A percentile compares a stretch with the other conserved stretches of the same genome.
Evolutionary conservation across 1,140 invertebrate genomes (phyloP).

Genomic region (Holcopasites calliopsidis): DNA sequence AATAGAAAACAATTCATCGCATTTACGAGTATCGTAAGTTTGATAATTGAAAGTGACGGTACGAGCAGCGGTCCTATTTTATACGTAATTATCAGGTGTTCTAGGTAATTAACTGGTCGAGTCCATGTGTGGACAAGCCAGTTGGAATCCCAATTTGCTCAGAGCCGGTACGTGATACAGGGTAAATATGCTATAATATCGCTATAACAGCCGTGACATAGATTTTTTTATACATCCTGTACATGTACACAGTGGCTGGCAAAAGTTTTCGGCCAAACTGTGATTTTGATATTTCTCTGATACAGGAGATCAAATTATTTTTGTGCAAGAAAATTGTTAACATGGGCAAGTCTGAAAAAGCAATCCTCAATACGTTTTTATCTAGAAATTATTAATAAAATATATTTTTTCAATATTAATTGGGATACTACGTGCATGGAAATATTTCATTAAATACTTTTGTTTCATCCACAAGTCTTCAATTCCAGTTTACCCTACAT

Average conservation of each 20-base stretch:
- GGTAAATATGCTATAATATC: neutral
- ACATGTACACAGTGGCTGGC: too few species aligned
- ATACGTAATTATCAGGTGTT: neutral
- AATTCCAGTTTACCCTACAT: neutral
- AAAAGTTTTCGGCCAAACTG: too few species aligned
- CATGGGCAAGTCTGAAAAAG: too few species aligned
- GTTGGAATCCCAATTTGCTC: conserved; percentile 30
- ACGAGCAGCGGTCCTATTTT: neutral
- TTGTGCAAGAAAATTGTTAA: too few species aligned
- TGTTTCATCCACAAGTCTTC: too few species aligned
- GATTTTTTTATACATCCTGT: neutral
- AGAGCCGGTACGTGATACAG: conserved; percentile 1
- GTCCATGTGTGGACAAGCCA: neutral
- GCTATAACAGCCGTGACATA: neutral
- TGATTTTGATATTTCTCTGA: too few species aligned
- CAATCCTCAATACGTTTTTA: too few species aligned
- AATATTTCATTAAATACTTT: too few species aligned
- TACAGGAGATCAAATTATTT: too few species aligned
- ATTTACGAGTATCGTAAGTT: conserved; percentile 12
- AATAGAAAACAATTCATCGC: conserved; percentile 9
- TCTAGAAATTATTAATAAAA: too few species aligned
- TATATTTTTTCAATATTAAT: too few species aligned
- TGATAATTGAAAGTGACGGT: conserved; percentile 19
- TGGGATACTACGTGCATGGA: too few species aligned
- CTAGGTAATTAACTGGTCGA: neutral